These are phyloP conservation scores for Plutomurus gul DNA, from an alignment of 1,140 invertebrate genomes.

Conservation along the genomic window DNA sequence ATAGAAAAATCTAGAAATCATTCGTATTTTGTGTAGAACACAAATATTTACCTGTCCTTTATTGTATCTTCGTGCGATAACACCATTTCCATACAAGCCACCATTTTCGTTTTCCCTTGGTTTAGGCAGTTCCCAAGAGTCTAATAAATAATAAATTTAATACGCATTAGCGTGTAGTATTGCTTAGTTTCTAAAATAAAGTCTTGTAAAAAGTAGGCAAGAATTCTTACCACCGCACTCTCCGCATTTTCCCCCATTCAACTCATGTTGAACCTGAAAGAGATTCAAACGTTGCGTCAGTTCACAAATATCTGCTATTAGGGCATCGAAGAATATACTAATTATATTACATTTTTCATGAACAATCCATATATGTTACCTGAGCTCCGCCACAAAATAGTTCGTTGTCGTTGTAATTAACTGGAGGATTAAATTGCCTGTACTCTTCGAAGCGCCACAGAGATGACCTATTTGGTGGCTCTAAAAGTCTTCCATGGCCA, in stretches of 20 bases:
- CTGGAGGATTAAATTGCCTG: slow-evolving; percentile 51
- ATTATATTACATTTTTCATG: not conserved
- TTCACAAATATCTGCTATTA: not conserved
- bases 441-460: slow-evolving; percentile 55
- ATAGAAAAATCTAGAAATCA: not conserved
- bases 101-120: slow-evolving; percentile 64
- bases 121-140: slow-evolving; percentile 40
- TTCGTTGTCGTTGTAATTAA: slow-evolving; percentile 64
- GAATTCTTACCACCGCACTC: slow-evolving; percentile 58
- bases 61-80: slow-evolving; percentile 58
- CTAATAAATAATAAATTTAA: not conserved
- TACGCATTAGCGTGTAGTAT: not conserved
- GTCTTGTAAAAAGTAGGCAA: not conserved
- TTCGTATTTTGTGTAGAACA: not conserved
- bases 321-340: not conserved
- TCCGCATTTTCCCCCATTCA: slow-evolving; percentile 60
- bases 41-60: slow-evolving; percentile 55
- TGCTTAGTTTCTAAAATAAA: not conserved
- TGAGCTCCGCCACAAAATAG: slow-evolving; percentile 61
- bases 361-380: not conserved
- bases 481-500: slow-evolving; percentile 68
- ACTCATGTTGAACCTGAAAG: slow-evolving; percentile 39
- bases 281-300: not conserved
- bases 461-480: slow-evolving; percentile 57
- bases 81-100: slow-evolving; percentile 61